These are phyloP conservation scores for Tortricodes alternella DNA, from an alignment of 2,888 invertebrate species.

Conservation along the genomic window DNA sequence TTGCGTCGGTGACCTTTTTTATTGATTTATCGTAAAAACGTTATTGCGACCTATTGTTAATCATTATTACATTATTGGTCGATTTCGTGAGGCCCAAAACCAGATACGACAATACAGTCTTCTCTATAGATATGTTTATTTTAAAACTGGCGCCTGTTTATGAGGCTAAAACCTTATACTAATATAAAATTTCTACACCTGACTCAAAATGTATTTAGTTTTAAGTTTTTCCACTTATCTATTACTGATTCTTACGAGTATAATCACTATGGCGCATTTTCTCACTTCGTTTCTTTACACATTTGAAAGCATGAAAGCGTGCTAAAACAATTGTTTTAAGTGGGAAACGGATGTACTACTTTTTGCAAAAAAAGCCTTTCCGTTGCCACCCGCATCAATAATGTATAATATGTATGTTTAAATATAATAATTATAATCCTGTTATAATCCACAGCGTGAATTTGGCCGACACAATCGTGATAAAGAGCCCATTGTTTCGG, in stretches of 20 bases:
- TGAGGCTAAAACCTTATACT: too few relatives aligned
- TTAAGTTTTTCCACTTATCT: too few relatives aligned
- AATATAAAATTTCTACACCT: too few relatives aligned
- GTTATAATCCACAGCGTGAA: constrained; percentile 25
- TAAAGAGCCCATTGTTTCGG: constrained; percentile 54
- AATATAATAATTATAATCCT: constrained; percentile 17
- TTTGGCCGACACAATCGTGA: constrained; percentile 39
- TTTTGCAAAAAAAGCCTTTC: not conserved
- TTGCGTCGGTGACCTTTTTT: constrained; percentile 32
- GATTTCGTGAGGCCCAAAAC: not conserved
- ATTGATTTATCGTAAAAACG: constrained; percentile 30
- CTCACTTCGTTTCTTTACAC: too few relatives aligned
- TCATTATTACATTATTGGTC: constrained; percentile 11
- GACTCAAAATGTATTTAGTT: too few relatives aligned
- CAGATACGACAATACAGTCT: too few relatives aligned
- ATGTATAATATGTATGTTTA: not conserved
- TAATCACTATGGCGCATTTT: too few relatives aligned
- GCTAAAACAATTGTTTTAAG: not conserved
- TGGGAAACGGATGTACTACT: not conserved
- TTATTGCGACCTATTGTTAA: constrained; percentile 26
- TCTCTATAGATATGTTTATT: too few relatives aligned
- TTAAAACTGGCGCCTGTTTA: too few relatives aligned
- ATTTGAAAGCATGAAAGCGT: too few relatives aligned
- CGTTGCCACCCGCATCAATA: not conserved
- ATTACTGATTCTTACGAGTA: too few relatives aligned